Conservation (phyloP, 2,888 invertebrate genomes). For the Drosophila neotestacea region DNA sequence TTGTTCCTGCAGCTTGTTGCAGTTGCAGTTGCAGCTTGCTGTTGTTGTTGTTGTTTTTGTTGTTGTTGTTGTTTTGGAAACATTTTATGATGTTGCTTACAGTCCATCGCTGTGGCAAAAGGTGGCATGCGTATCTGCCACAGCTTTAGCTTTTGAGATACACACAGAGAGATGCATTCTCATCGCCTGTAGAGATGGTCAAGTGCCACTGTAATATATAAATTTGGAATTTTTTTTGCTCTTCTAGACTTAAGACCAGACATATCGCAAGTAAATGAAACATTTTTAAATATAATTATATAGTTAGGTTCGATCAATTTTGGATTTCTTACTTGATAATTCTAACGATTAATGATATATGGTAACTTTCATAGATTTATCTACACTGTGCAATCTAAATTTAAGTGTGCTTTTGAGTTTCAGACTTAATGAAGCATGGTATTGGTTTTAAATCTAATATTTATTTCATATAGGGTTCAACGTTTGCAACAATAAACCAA, state of each 20-base stretch:
- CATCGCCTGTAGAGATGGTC: slow-evolving; percentile 21
- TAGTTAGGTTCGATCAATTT: no score
- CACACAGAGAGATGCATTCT: slow-evolving; percentile 25
- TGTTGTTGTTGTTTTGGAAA: slow-evolving; percentile 53
- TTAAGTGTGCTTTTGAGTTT: no score
- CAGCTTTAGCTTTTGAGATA: slow-evolving; percentile 21
- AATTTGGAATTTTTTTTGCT: background rate
- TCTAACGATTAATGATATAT: background rate
- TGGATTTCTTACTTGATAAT: background rate
- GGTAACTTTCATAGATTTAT: no score
- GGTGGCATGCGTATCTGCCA: slow-evolving; percentile 58
- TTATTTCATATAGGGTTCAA: no score
- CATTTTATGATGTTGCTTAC: slow-evolving; percentile 66
- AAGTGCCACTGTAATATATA: background rate
- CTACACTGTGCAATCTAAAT: no score
- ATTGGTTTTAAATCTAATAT: no score
- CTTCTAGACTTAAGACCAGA: no score
- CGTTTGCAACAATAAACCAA: no score
- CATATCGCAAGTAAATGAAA: no score
- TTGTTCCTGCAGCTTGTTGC: slow-evolving; percentile 43
- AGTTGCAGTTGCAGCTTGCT: slow-evolving; percentile 44
- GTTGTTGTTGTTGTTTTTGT: slow-evolving; percentile 29
- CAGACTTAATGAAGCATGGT: no score
- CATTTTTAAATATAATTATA: no score
- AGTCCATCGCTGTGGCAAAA: slow-evolving; percentile 43